Conservation (phyloP, 2,113 vertebrate genomes). For the Scalopus aquaticus region DNA sequence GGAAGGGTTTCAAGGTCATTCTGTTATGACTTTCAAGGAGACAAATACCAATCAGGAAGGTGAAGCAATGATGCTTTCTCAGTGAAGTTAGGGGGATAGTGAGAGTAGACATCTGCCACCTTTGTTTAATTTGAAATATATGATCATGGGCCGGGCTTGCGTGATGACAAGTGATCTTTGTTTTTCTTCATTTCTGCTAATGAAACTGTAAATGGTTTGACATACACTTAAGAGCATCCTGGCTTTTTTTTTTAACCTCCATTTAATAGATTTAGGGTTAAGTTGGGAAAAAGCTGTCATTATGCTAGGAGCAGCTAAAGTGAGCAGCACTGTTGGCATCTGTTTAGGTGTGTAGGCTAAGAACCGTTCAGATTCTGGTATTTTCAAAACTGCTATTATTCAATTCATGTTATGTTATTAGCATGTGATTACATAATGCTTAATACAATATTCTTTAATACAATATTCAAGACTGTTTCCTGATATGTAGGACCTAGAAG, state of each 20-base stretch:
- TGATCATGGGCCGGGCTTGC: background rate
- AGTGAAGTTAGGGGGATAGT: background rate
- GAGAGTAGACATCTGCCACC: background rate
- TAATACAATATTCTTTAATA: background rate
- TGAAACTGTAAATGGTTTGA: background rate
- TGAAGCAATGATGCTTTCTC: background rate
- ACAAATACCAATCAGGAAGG: background rate
- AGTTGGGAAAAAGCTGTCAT: background rate
- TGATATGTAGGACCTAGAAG: background rate
- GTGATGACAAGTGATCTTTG: background rate
- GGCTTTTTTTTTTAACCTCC: background rate
- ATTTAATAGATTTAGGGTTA: background rate
- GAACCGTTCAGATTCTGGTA: background rate
- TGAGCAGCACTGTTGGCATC: background rate
- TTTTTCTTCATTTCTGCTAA: background rate
- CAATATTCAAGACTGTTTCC: background rate
- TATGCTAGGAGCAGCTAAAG: background rate
- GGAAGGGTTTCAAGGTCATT: background rate
- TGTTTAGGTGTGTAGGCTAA: background rate
- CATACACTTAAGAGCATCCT: background rate
- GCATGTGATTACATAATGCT: background rate
- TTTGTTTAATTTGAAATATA: background rate
- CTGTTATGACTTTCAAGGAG: background rate
- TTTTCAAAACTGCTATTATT: constrained; percentile 4
- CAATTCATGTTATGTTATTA: background rate